These are phyloP conservation scores for Blennius ocellaris DNA, from an alignment of 2,113 vertebrate species.

Conservation along the genomic window DNA sequence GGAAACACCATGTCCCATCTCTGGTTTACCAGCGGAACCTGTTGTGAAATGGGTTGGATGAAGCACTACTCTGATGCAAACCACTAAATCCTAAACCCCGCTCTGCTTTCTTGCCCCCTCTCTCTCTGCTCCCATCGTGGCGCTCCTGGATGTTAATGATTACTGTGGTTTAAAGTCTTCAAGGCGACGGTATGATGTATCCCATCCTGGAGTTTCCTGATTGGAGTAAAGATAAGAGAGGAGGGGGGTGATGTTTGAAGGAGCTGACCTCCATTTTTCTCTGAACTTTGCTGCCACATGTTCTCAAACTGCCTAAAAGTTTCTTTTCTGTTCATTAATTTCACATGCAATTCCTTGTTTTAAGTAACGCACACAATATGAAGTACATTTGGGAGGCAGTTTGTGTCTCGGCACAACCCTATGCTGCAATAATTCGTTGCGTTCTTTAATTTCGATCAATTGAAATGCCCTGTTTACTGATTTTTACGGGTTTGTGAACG, in stretches of 20 bases:
- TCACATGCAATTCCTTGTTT: slow-evolving; percentile 1
- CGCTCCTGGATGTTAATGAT: slow-evolving; percentile 75
- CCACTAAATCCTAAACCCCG: not conserved
- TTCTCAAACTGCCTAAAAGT: not conserved
- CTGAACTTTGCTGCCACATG: slow-evolving; percentile 20
- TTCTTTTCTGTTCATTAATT: not conserved
- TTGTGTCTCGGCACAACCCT: not conserved
- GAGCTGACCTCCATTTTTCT: not conserved
- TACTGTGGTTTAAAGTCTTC: slow-evolving; percentile 65
- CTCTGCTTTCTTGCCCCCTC: slow-evolving; percentile 40
- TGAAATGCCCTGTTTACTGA: not conserved
- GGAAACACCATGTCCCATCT: not conserved
- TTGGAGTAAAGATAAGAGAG: slow-evolving; percentile 28
- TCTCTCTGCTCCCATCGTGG: slow-evolving; percentile 38
- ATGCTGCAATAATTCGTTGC: not conserved
- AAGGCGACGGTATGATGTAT: slow-evolving; percentile 74
- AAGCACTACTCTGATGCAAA: slow-evolving; percentile 15
- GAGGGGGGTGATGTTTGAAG: slow-evolving; percentile 27
- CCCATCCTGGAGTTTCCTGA: slow-evolving; percentile 37
- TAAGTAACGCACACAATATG: slow-evolving; percentile 4
- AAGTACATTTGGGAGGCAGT: not conserved
- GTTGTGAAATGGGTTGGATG: not conserved
- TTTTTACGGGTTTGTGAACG: not conserved
- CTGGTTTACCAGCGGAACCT: not conserved
- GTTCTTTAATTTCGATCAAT: not conserved